These are phyloP conservation scores for Drosophila jambulina DNA, from an alignment of 1,140 invertebrate genomes.

Conservation along the genomic window DNA sequence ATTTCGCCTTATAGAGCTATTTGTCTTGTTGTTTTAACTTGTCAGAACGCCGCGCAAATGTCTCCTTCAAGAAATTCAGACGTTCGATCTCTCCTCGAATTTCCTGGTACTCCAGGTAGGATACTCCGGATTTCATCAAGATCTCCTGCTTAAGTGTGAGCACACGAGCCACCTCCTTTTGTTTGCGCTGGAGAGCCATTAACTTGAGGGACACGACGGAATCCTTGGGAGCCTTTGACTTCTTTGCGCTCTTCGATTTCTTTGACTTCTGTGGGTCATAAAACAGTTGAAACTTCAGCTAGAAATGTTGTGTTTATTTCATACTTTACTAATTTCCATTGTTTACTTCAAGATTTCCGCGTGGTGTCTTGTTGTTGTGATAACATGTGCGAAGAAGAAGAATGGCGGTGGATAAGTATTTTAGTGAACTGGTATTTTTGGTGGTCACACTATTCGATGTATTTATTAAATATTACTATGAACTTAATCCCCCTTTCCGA, in stretches of 20 bases:
- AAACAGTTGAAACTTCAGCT: background rate
- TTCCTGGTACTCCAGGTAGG: constrained; percentile 75
- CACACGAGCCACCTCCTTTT: constrained; percentile 67
- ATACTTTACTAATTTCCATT: constrained; percentile 52
- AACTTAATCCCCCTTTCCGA: background rate
- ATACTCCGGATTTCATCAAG: constrained; percentile 59
- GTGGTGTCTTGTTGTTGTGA: constrained; percentile 48
- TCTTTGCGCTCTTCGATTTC: constrained; percentile 55
- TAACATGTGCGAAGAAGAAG: constrained; percentile 10
- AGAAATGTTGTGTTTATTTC: background rate
- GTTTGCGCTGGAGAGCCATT: constrained; percentile 48
- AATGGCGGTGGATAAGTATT: background rate
- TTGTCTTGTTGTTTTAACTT: constrained; percentile 68
- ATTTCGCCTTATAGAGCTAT: constrained; percentile 15
- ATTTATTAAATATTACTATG: too few relatives aligned
- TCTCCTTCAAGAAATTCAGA: constrained; percentile 55
- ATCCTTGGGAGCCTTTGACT: constrained; percentile 45
- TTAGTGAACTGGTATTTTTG: background rate
- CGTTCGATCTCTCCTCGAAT: constrained; percentile 63
- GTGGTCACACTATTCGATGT: background rate
- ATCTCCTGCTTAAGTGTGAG: constrained; percentile 66
- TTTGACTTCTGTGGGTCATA: constrained; percentile 51
- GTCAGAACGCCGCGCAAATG: constrained; percentile 49
- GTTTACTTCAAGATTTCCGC: constrained; percentile 20
- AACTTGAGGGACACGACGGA: constrained; percentile 44